phyloP scores from a whole-genome alignment of 1,140 invertebrate species.

The Telenomus remus region DNA sequence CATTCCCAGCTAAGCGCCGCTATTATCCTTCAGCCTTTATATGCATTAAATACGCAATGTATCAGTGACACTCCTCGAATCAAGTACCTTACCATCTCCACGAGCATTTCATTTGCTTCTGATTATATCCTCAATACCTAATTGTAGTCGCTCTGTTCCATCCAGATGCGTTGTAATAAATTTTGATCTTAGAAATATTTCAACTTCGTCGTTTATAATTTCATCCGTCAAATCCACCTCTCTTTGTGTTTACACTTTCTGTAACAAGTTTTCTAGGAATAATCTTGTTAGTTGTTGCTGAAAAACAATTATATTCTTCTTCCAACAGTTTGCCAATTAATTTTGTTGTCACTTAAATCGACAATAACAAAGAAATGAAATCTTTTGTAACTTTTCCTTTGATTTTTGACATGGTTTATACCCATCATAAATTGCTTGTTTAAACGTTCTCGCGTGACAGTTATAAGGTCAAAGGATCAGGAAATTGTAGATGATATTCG shows the following conservation, averaged over 20 bases:
- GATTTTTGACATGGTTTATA: no score
- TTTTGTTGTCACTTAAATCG: no score
- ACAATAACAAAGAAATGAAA: no score
- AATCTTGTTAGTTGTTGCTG: no score
- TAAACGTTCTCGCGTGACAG: not conserved
- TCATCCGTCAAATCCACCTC: no score
- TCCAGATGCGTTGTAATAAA: not conserved
- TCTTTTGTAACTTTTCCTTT: no score
- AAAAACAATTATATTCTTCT: no score
- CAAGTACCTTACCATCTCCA: conserved; percentile 11
- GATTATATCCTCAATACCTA: not conserved
- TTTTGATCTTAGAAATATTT: not conserved
- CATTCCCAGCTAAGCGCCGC: conserved; percentile 20
- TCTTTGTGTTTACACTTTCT: no score
- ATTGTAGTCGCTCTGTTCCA: not conserved
- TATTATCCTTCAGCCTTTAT: conserved; percentile 45
- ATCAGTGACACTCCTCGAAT: conserved; percentile 30
- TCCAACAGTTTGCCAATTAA: no score
- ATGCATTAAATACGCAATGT: conserved; percentile 35
- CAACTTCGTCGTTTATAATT: not conserved
- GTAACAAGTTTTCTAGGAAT: no score
- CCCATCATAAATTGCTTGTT: no score
- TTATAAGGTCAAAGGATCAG: conserved; percentile 7
- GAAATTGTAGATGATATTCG: conserved; percentile 20
- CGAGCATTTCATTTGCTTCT: conserved; percentile 22